Percentiles rank a stretch among this genome's conserved stretches.
phyloP scores from a whole-genome alignment of 2,113 vertebrate species.

The Rhynchomys soricoides region DNA sequence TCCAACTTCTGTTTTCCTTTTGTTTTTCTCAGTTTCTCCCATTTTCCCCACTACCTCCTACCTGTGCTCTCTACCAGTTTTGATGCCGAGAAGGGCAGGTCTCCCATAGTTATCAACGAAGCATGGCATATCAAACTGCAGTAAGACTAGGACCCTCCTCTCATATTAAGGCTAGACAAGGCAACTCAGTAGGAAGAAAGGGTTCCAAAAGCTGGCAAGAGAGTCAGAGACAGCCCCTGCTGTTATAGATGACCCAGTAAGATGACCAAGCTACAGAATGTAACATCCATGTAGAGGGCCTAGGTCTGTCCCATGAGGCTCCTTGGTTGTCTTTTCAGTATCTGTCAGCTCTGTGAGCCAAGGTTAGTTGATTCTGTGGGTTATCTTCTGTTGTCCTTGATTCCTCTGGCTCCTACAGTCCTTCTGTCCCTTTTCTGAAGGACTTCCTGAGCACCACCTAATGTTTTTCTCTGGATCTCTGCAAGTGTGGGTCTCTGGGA shows the following conservation, averaged over 20 bases:
- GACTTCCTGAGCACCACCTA: background rate
- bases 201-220: background rate
- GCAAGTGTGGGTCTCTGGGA: background rate
- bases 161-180: background rate
- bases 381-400: background rate
- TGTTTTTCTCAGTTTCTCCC: background rate
- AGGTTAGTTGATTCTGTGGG: background rate
- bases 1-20: background rate
- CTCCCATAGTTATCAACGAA: background rate
- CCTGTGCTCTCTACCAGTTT: background rate
- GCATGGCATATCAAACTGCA: background rate
- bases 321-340: background rate
- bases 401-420: background rate
- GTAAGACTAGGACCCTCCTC: background rate
- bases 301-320: background rate
- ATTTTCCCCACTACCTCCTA: background rate
- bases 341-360: background rate
- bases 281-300: background rate
- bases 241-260: background rate
- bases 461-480: background rate
- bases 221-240: background rate
- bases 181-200: background rate
- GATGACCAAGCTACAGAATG: background rate
- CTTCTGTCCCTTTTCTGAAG: background rate
- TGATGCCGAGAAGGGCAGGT: background rate